Evolutionary conservation across 2,113 vertebrate species (phyloP).

Genomic region (Scopus umbretta): DNA sequence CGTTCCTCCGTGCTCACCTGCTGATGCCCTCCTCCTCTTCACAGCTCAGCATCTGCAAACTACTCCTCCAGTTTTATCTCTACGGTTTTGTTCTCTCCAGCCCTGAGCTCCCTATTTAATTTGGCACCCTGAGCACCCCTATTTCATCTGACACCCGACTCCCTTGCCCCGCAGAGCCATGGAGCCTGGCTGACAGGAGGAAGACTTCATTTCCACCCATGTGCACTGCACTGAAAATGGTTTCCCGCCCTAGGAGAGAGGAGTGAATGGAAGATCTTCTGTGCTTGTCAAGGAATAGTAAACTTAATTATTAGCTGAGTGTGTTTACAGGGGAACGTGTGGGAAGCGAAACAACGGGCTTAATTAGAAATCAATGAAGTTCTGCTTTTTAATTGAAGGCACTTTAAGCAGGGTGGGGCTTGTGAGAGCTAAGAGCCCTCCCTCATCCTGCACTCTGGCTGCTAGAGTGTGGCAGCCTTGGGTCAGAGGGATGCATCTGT

Average conservation of each 20-base stretch:
- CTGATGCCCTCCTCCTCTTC: neutral
- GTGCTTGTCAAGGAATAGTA: conserved; percentile 56
- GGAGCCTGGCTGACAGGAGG: neutral
- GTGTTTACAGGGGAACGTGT: conserved; percentile 10
- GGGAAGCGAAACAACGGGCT: conserved; percentile 41
- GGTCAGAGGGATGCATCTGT: neutral
- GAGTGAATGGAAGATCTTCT: conserved; percentile 48
- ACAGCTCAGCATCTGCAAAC: neutral
- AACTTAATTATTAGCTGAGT: conserved; percentile 34
- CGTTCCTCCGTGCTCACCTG: neutral
- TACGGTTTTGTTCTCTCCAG: neutral
- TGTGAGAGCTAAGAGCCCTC: neutral
- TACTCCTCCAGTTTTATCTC: neutral
- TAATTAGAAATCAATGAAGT: conserved; percentile 67
- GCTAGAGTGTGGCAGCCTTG: neutral
- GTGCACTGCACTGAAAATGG: neutral
- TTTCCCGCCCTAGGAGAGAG: conserved; percentile 4
- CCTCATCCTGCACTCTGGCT: neutral
- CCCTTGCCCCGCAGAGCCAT: neutral
- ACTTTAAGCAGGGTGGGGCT: neutral
- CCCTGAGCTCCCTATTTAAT: neutral
- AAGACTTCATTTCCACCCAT: neutral
- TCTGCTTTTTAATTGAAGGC: conserved; percentile 52
- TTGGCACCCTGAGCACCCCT: neutral
- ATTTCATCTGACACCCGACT: neutral